Base-by-base conservation (phyloP, 2,113 vertebrate genomes). In the Oncorhynchus kisutch region DNA sequence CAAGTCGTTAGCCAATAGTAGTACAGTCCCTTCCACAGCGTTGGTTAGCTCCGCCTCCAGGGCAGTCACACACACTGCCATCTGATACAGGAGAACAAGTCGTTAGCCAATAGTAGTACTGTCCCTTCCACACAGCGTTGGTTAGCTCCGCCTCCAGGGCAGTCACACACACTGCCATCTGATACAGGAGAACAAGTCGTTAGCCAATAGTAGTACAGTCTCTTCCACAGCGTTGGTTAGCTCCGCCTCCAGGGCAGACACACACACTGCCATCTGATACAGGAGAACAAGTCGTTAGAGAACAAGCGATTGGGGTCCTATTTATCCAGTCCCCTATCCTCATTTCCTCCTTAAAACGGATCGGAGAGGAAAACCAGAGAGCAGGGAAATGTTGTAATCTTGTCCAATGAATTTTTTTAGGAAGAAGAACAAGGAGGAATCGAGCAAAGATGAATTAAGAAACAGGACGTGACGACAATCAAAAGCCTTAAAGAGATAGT, bases 61-160 rank as follows among this genome's bases (percentile, higher is more conserved):
- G 76, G 94, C 94, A 0, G 91, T 93, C 80, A 96, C 93, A 79
- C 90, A 89, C 1, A 85, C 85, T 49, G 80, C 81, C 81, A 92
- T 80, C 91, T 92, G 82, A 82, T 80, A 86, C 29, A 31, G 29
- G 29, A 31, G 1, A 31, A 31, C 29, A 81, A 51, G 79, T 73
- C 39, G 2, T 39, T 9, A 9, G 25, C 25, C 25, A 25, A 25
- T 25, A 25, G 25, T 25, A 25, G 25, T 25, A 25, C 91, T 27
- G 87, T 84, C 51, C 93, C 94, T 57, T 90, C 85, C n/a, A n/a
- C 89, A 95, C 93, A 80, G 95, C 81, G 88, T 93, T 87, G 24
- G 90, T 93, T 76, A 97, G 87, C 84, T 97, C 94, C 57, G 84
- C 81, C 88, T 97, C 94, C 91, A 96, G 81, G 76, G 94, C 94